Evolutionary conservation across 2,797 vertebrate genomes (phyloP), one percentile per base, ranked within the genome.

Genomic region (Poecilia picta): DNA sequence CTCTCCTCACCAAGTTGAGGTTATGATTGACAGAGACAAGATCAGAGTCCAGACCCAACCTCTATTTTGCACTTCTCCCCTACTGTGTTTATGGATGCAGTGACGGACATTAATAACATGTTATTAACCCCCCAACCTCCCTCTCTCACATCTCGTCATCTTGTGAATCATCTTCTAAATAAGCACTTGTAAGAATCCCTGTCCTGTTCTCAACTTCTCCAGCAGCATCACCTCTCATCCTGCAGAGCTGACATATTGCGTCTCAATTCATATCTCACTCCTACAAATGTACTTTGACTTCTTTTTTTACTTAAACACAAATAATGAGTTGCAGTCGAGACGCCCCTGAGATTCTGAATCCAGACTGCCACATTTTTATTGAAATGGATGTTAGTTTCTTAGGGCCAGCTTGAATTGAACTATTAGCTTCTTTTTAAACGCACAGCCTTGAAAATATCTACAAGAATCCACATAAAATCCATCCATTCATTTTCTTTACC

Each of bases 311-410:
- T 86, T 84, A 77, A 90, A 89, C 80, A 89, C 73, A 49, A 91
- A 89, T 88, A 91, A 91, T 89, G 79, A 81, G 82, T 85, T 83
- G 74, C 82, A 76, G 77, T 87, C 74, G 88, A 91, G 91, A 85
- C 85, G 85, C 83, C 90, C 86, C 90, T 94, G 88, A 92, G 82
- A 93, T 93, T 92, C 92, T 66, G 68, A 86, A 78, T 72, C 72
- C 33, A 4, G 73, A 80, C 82, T 85, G 81, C 79, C 68, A 87
- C 83, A 87, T 89, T 57, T 89, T 91, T 43, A 85, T 68, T 84
- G 68, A 85, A 88, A 83, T 78, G 85, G 87, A 90, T 95, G 88
- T 91, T 93, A 93, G 86, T 79, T 88, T 92, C 86, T 83, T 83
- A 82, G 84, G 84, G 88, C 71, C 76, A 81, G 64, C 84, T 81